phyloP scores from a whole-genome alignment of 1,140 invertebrate species.

The Colletes latitarsis region DNA sequence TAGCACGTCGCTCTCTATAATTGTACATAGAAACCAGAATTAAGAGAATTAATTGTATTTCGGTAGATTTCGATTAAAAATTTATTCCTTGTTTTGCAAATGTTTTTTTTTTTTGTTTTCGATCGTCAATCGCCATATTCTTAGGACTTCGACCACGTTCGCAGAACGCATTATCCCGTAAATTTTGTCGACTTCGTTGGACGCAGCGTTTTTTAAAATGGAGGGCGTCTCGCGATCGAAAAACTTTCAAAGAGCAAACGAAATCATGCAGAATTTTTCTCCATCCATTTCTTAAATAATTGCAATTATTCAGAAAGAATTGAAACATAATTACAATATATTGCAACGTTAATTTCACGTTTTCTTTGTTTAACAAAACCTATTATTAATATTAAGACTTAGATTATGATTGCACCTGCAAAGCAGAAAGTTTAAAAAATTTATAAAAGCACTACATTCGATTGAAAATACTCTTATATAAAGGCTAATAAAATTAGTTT shows the following conservation, averaged over 20 bases:
- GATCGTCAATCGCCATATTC: not conserved
- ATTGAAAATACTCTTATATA: too few species aligned
- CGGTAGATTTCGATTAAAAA: constrained; percentile 2
- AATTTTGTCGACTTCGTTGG: constrained; percentile 16
- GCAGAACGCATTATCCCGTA: not conserved
- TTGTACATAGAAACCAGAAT: constrained; percentile 64
- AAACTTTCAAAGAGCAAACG: too few species aligned
- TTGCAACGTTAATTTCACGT: not conserved
- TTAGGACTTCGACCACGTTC: not conserved
- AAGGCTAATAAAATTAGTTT: not conserved
- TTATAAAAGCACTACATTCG: too few species aligned
- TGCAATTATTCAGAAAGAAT: not conserved
- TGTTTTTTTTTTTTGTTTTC: not conserved
- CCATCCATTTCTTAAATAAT: not conserved
- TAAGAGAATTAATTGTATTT: constrained; percentile 31
- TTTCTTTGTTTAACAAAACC: not conserved
- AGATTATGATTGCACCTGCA: not conserved
- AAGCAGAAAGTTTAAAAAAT: too few species aligned
- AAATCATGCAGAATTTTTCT: not conserved
- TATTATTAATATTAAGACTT: not conserved
- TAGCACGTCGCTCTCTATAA: constrained; percentile 72
- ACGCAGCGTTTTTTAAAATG: not conserved
- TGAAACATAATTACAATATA: not conserved
- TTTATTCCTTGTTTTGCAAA: not conserved
- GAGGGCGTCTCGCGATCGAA: too few species aligned